phyloP scores from a whole-genome alignment of 2,113 vertebrate genomes.

The Oreochromis niloticus region DNA sequence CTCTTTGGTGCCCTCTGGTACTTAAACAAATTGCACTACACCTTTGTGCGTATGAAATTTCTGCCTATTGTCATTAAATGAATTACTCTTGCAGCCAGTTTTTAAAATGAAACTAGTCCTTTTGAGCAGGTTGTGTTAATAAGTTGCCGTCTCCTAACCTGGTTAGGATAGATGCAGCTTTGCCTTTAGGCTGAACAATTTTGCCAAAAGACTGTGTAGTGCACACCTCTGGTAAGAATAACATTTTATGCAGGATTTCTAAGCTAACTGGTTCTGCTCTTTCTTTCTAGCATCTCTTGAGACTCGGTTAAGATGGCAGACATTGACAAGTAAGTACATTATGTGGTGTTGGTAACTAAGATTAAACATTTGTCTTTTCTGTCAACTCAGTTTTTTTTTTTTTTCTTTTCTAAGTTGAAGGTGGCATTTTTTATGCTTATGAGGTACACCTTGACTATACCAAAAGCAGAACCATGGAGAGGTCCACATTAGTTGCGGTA shows the following conservation, averaged over 20 bases:
- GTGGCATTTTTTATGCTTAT: not conserved
- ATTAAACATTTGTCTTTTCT: not conserved
- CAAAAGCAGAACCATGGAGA: not conserved
- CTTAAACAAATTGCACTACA: not conserved
- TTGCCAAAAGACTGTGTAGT: not conserved
- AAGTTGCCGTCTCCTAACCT: not conserved
- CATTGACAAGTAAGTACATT: conserved; percentile 91
- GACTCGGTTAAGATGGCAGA: conserved; percentile 84
- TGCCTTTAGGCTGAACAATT: not conserved
- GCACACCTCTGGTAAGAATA: not conserved
- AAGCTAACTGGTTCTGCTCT: not conserved
- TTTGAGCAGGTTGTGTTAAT: not conserved
- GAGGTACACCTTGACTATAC: not conserved
- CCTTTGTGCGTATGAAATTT: not conserved
- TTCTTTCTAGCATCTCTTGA: conserved; percentile 49
- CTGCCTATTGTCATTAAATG: not conserved
- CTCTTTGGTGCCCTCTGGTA: not conserved
- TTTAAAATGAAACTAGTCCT: not conserved
- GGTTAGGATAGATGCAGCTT: not conserved
- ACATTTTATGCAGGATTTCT: not conserved
- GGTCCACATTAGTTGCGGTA: not conserved
- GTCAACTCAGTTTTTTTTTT: not conserved
- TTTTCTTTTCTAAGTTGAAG: not conserved
- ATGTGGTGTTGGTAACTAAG: not conserved
- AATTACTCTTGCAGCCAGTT: not conserved